Percentiles rank a stretch among this genome's conserved stretches.
Evolutionary conservation across 2,113 vertebrate genomes (phyloP).

Genomic region (Melospiza melodia): DNA sequence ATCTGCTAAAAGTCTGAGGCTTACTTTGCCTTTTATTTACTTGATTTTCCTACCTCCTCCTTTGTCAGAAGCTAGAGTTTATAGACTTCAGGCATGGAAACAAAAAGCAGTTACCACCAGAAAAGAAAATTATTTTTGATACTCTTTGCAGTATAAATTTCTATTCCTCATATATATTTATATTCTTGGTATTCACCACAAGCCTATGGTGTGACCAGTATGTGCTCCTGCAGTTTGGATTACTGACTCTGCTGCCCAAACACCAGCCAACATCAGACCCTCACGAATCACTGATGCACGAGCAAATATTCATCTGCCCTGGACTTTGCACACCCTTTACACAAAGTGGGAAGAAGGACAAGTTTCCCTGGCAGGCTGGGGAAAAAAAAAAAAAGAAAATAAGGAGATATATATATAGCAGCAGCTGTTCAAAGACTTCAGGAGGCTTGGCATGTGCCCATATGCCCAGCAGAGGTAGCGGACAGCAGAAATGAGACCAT

Average conservation of each 20-base stretch:
- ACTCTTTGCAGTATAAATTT: background rate
- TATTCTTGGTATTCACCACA: background rate
- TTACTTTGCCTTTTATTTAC: background rate
- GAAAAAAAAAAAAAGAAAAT: background rate
- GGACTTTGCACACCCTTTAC: background rate
- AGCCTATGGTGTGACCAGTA: background rate
- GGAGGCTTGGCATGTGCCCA: conserved; percentile 1
- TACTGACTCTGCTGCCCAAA: background rate
- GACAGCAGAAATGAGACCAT: conserved; percentile 10
- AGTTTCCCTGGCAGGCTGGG: background rate
- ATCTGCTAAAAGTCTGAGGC: background rate
- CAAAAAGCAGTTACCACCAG: background rate
- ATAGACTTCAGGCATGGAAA: background rate
- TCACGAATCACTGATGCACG: background rate
- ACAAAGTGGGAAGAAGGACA: background rate
- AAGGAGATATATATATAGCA: background rate
- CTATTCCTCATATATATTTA: background rate
- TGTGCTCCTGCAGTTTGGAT: background rate
- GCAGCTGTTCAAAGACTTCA: conserved; percentile 51
- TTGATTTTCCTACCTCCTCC: background rate
- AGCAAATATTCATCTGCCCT: background rate
- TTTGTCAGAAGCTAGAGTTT: background rate
- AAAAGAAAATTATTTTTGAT: background rate
- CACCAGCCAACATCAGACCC: background rate
- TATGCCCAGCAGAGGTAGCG: conserved; percentile 5